A percentile compares a stretch with the other conserved stretches of the same genome.
Conservation (phyloP, 2,113 vertebrate species). For the Spermophilus dauricus region DNA sequence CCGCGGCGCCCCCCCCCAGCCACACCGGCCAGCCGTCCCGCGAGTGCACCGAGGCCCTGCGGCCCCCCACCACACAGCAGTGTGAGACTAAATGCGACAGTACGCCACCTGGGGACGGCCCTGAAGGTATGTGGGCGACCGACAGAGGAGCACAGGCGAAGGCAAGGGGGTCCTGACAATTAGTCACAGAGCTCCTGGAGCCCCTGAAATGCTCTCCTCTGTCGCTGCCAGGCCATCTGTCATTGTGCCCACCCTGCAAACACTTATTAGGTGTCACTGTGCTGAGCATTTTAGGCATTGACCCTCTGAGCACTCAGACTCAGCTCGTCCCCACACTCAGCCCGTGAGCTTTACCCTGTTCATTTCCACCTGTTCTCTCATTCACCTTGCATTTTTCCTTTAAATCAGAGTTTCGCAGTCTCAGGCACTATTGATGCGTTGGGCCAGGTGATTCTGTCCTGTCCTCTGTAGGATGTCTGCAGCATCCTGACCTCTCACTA, state of each 20-base stretch:
- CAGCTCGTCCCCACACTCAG: not conserved
- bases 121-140: slow-evolving; percentile 91
- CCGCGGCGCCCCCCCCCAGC: too few relatives aligned
- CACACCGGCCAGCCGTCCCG: slow-evolving; percentile 92
- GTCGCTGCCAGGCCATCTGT: not conserved
- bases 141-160: not conserved
- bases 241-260: not conserved
- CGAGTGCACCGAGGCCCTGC: slow-evolving; percentile 93
- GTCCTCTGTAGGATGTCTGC: not conserved
- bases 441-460: not conserved
- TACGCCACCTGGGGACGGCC: slow-evolving; percentile 92
- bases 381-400: not conserved
- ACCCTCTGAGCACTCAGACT: not conserved
- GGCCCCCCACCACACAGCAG: slow-evolving; percentile 93
- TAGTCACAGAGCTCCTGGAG: not conserved
- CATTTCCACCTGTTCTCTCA: not conserved
- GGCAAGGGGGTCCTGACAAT: not conserved
- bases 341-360: not conserved
- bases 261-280: not conserved
- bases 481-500: not conserved
- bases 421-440: not conserved
- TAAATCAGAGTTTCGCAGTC: not conserved
- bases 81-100: slow-evolving; percentile 96
- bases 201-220: not conserved
- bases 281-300: not conserved